A percentile compares a stretch with the other conserved stretches of the same genome.
These are phyloP conservation scores for Brachymystax lenok DNA, from an alignment of 2,797 vertebrate genomes.

Conservation along the genomic window DNA sequence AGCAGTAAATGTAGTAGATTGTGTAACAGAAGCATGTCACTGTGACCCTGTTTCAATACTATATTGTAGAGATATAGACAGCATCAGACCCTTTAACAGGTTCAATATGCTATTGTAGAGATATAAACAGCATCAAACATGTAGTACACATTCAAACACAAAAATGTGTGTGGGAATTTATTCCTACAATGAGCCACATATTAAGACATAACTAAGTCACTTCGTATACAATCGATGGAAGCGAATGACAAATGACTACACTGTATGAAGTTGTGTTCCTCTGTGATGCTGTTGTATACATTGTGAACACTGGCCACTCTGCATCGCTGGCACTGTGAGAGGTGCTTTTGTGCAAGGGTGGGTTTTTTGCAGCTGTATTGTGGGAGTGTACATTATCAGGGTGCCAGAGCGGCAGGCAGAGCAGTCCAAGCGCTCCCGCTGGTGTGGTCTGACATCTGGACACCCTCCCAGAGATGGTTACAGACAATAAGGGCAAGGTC, in stretches of 20 bases:
- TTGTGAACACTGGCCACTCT: neutral
- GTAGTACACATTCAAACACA: too few species aligned
- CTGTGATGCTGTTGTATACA: neutral
- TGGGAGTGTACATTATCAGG: neutral
- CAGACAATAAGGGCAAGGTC: neutral
- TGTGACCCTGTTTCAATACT: neutral
- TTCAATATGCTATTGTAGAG: too few species aligned
- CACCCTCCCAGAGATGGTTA: slow-evolving; percentile 49
- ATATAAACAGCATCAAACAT: too few species aligned
- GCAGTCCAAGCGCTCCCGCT: slow-evolving; percentile 3
- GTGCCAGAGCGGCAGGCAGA: slow-evolving; percentile 19
- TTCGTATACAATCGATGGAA: neutral
- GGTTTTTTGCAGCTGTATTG: slow-evolving; percentile 11
- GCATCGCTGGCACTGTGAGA: neutral
- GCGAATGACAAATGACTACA: neutral
- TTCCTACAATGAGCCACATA: too few species aligned
- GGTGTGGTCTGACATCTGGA: slow-evolving; percentile 47
- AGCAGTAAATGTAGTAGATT: neutral
- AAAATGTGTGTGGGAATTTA: too few species aligned
- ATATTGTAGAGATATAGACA: too few species aligned
- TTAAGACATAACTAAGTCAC: neutral
- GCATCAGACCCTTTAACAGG: too few species aligned
- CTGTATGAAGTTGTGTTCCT: neutral
- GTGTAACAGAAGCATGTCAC: neutral
- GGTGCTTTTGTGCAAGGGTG: neutral